Evolutionary conservation across 2,888 invertebrate species (phyloP).

Genomic region (Leptopilina syphax): DNA sequence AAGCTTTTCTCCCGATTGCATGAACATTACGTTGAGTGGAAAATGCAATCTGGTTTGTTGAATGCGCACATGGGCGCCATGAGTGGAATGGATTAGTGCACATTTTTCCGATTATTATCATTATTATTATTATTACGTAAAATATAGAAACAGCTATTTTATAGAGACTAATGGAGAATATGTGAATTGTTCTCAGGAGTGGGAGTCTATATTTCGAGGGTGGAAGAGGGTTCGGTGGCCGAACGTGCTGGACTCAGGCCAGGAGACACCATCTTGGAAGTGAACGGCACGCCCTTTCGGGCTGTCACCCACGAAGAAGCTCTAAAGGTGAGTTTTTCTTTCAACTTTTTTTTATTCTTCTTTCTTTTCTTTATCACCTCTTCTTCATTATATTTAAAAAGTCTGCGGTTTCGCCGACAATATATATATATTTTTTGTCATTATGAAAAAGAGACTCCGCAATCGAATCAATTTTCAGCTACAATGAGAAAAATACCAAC

Average conservation of each 20-base stretch:
- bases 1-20: neutral
- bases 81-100: conserved; percentile 55
- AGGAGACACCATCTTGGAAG: conserved; percentile 96
- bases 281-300: conserved; percentile 95
- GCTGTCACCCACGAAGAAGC: conserved; percentile 96
- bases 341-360: neutral
- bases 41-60: conserved; percentile 6
- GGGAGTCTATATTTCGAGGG: conserved; percentile 94
- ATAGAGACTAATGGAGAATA: conserved; percentile 64
- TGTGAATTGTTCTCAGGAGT: conserved; percentile 82
- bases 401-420: conserved; percentile 36
- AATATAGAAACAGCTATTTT: conserved; percentile 49
- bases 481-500: too few relatives aligned
- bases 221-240: conserved; percentile 93
- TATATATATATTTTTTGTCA: neutral
- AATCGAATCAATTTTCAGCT: neutral
- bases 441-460: neutral
- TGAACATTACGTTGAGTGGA: conserved; percentile 1
- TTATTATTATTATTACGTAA: neutral
- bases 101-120: conserved; percentile 6
- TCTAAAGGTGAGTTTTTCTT: conserved; percentile 84
- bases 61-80: conserved; percentile 49
- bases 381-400: neutral
- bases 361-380: neutral
- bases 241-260: conserved; percentile 92